Percentiles rank a stretch among this genome's conserved stretches.
These are phyloP conservation scores for Florisuga fusca DNA, from an alignment of 2,797 vertebrate genomes.

Conservation along the genomic window DNA sequence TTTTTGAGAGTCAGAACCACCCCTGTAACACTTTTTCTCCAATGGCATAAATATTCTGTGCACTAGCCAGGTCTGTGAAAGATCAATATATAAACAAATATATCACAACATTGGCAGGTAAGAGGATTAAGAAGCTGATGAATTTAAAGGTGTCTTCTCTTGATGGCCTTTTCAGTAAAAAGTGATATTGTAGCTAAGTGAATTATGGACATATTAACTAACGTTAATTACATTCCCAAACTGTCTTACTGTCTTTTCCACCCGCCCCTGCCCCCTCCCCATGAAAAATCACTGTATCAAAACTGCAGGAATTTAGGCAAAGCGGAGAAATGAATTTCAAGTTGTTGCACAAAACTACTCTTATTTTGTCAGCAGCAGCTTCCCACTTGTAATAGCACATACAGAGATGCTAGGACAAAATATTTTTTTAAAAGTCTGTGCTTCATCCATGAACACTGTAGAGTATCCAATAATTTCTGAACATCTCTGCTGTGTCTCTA, in stretches of 20 bases:
- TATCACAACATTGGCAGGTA: neutral
- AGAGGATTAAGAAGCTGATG: neutral
- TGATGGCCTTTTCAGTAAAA: neutral
- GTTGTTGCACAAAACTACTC: neutral
- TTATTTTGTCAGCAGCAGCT: neutral
- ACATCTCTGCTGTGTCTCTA: neutral
- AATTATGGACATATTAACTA: neutral
- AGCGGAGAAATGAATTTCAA: neutral
- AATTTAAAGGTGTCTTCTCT: neutral
- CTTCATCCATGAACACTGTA: neutral
- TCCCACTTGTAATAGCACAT: neutral
- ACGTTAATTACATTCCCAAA: neutral
- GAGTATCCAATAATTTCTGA: neutral
- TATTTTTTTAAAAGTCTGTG: neutral
- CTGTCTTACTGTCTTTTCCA: too few relatives aligned
- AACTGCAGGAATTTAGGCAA: neutral
- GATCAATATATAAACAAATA: neutral
- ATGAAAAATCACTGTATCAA: neutral
- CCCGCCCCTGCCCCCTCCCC: too few relatives aligned
- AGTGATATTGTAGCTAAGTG: neutral
- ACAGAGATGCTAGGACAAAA: neutral
- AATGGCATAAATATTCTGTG: neutral
- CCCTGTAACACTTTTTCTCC: neutral
- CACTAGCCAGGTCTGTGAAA: neutral
- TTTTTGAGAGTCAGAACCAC: neutral